Percentiles rank a stretch among this genome's conserved stretches.
These are phyloP conservation scores for Indicator maculatus DNA, from an alignment of 2,113 vertebrate genomes.

Conservation along the genomic window DNA sequence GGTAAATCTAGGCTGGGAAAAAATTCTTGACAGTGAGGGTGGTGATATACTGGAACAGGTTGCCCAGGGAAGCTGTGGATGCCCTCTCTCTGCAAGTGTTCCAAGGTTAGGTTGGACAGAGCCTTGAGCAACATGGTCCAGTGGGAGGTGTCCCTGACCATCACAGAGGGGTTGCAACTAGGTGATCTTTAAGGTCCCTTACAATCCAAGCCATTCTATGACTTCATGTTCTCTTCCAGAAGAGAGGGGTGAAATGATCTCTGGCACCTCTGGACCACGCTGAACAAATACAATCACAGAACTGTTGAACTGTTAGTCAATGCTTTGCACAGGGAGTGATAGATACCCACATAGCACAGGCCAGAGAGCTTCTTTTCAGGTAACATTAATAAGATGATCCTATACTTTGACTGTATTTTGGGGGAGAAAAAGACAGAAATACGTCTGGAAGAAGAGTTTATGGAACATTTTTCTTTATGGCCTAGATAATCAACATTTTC, in stretches of 20 bases:
- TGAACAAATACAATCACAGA: conserved; percentile 1
- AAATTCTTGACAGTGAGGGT: too few species aligned
- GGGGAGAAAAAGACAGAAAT: background rate
- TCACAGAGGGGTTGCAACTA: too few species aligned
- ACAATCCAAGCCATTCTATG: too few species aligned
- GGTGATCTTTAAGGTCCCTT: too few species aligned
- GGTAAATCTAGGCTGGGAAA: too few species aligned
- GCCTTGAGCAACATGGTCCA: too few species aligned
- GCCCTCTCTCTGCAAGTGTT: too few species aligned
- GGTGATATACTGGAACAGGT: too few species aligned
- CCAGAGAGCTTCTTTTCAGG: background rate
- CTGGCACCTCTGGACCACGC: background rate
- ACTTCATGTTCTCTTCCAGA: background rate
- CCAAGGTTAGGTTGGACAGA: too few species aligned
- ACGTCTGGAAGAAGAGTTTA: background rate
- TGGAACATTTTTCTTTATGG: background rate
- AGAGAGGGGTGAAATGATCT: background rate
- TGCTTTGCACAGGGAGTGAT: background rate
- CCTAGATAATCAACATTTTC: background rate
- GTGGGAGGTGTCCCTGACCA: too few species aligned
- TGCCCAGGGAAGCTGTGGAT: too few species aligned
- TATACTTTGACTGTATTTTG: background rate
- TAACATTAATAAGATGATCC: background rate
- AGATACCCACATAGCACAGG: background rate
- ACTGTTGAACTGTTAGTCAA: background rate